Base-by-base conservation (phyloP, 2,888 invertebrate genomes). In the Itoplectis maculator region DNA sequence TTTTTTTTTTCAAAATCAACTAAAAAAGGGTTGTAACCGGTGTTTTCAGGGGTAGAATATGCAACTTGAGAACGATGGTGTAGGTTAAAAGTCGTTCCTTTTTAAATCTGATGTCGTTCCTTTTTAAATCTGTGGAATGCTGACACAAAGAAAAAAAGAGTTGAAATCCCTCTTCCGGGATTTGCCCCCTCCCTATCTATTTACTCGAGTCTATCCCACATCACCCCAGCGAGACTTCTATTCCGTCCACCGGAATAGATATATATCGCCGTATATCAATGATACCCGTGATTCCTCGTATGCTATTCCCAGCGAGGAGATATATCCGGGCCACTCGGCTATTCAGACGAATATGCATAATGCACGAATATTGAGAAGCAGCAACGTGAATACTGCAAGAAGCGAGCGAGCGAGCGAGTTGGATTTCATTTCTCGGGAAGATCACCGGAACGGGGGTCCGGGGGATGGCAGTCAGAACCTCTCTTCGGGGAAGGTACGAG, bases 271-370 rank as follows among this genome's bases (percentile, higher is more conserved):
- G 4, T 8, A 51, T 20, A 20, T 15, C 18, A 18, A 51, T 54
- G 7, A 18, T 54, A 37, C 15, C 37, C n/a, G 37, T 40, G 7
- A 15, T 11, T 8, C 18, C 37, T 5, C 29, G 9, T 29, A 47
- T 29, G n/a, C n/a, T n/a, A 29, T 47, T 35, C 29, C 47, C 20
- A 9, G 9, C 29, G 1, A 23, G 66, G n/a, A n/a, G n/a, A n/a
- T n/a, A 66, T 66, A 66, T 66, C 47, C 66, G 9, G 51, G 20
- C 29, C 29, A 68, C 47, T 49, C 51, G 29, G 18, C 35, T 49
- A 37, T 35, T 68, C 68, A 35, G 51, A 49, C 35, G 37, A 56
- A 56, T 49, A 35, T 42, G 49, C 68, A 49, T 29, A 18, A 68
- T 29, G 49, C 49, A 49, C 15, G 20, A 37, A 37, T 13, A 4